These are phyloP conservation scores for Bibio marci DNA, from an alignment of 2,888 invertebrate genomes.

Conservation along the genomic window DNA sequence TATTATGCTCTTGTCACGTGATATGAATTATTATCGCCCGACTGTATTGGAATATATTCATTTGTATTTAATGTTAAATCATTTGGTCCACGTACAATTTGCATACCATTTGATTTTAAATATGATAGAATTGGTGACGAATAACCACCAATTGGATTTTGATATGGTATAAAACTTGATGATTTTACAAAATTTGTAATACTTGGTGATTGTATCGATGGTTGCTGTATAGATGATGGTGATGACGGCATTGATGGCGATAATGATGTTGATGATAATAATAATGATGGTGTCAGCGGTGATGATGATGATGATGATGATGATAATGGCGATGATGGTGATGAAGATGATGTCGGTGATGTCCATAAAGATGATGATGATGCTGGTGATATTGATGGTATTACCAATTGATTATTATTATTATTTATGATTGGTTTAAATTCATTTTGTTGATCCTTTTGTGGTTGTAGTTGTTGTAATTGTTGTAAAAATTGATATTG, in stretches of 20 bases:
- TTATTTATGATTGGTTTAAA: too few species aligned
- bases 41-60: slow-evolving; percentile 20
- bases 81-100: slow-evolving; percentile 15
- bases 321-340: neutral
- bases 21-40: too few species aligned
- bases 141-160: slow-evolving; percentile 2
- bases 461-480: neutral
- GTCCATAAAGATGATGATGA: too few species aligned
- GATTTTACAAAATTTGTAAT: too few species aligned
- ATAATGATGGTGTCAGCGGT: neutral
- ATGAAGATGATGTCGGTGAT: slow-evolving; percentile 1
- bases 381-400: too few species aligned
- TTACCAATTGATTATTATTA: too few species aligned
- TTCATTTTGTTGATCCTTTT: slow-evolving; percentile 7
- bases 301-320: neutral
- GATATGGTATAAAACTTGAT: neutral
- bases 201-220: neutral
- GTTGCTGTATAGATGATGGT: neutral
- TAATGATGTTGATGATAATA: neutral
- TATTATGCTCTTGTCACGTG: too few species aligned
- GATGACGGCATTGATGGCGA: neutral
- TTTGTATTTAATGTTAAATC: slow-evolving; percentile 21
- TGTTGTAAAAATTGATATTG: neutral
- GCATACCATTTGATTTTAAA: slow-evolving; percentile 23
- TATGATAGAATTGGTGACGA: slow-evolving; percentile 13